Evolutionary conservation across 2,113 vertebrate genomes (phyloP), one percentile per base, ranked within the genome.

Genomic region (Heterotis niloticus): DNA sequence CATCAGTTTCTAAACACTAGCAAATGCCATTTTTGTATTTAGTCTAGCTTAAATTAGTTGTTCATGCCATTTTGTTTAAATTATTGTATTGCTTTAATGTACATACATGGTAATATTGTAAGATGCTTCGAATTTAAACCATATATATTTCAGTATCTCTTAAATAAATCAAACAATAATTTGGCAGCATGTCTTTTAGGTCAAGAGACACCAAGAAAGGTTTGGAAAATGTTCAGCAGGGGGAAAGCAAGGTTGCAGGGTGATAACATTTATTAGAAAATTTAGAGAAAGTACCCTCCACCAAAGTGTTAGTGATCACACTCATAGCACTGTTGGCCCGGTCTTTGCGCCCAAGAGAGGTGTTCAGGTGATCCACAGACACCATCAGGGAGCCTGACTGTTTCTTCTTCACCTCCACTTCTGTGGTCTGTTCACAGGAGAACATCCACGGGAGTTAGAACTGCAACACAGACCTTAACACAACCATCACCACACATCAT

Each of bases 281-380:
- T 66, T 28, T 64, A 76, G 62, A 57, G 66, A 62, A 57, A 23
- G 23, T 93, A 99, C 98, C 98, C 89, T 99, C 98, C 4, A 97
- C 84, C 9, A 99, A 92, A 0, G 98, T 99, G 84, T 99, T 98
- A 62, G 98, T 99, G 84, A 97, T 75, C 0, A 98, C 95, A 0
- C 96, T 99, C 94, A 99, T 92, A 44, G 96, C 93, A 1, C 98
- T 99, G 90, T 98, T 98, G 85, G 96, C 95, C 12, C 95, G 90
- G 64, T 98, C 95, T 83, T 98, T 98, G 66, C 93, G 93, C 10
- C 95, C 96, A 0, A 95, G 96, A 76, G 97, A 98, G 0, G 93
- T 95, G 60, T 95, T 96, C 81, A 99, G 91, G 80, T 98, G 96
- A 73, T 99, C 97, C 93, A 99, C 96, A 0, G 98, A 99, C 71